phyloP scores from a whole-genome alignment of 2,888 invertebrate species.

The Octonoba sinensis region DNA sequence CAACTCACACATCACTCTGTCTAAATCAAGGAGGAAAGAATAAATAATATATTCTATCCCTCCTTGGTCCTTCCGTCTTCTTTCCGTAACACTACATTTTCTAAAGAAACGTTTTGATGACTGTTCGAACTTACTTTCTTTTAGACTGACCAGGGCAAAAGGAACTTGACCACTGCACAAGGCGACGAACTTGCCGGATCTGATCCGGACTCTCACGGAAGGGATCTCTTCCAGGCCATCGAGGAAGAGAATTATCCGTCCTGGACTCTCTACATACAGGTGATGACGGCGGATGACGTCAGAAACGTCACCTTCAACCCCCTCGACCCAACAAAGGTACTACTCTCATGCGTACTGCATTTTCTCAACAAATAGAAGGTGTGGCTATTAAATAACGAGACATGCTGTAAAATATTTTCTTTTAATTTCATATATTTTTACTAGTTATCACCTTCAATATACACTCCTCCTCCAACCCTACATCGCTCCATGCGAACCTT shows the following conservation, averaged over 20 bases:
- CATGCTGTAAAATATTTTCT: no score
- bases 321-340: conserved; percentile 90
- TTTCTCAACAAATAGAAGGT: no score
- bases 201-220: conserved; percentile 90
- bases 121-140: no score
- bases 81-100: no score
- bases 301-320: conserved; percentile 86
- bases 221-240: conserved; percentile 92
- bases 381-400: no score
- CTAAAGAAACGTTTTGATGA: conserved; percentile 75
- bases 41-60: background rate
- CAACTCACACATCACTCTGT: no score
- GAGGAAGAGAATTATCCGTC: conserved; percentile 76
- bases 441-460: no score
- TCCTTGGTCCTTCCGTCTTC: background rate
- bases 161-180: conserved; percentile 80
- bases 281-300: conserved; percentile 91
- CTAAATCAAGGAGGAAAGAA: no score
- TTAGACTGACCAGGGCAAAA: conserved; percentile 88
- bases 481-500: no score
- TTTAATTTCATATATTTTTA: no score
- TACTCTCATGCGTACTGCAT: no score
- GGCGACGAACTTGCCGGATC: conserved; percentile 80
- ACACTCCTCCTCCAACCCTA: no score
- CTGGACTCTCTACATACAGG: conserved; percentile 83